Conservation (phyloP, 2,888 invertebrate species). For the Nebria brevicollis region DNA sequence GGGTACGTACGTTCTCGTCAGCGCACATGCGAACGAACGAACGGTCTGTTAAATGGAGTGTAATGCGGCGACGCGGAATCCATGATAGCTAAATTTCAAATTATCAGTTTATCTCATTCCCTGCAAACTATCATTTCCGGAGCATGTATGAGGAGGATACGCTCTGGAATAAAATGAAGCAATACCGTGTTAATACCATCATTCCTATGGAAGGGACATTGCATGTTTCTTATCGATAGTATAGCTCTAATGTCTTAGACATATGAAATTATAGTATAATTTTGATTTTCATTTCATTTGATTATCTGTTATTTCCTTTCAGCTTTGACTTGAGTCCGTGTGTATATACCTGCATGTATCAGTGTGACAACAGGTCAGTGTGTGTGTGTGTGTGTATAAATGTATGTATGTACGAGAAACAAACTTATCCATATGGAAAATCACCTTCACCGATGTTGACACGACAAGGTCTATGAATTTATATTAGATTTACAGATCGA, state of each 20-base stretch:
- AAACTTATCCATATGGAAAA: conserved; percentile 40
- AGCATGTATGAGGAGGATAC: neutral
- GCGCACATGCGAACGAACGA: neutral
- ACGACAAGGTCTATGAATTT: conserved; percentile 37
- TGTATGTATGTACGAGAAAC: conserved; percentile 14
- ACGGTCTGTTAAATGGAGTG: conserved; percentile 40
- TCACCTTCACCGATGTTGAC: conserved; percentile 38
- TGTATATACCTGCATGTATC: too few species aligned
- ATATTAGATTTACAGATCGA: conserved; percentile 45
- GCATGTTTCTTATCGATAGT: too few species aligned
- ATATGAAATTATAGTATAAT: too few species aligned
- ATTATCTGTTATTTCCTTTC: too few species aligned
- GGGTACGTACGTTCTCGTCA: neutral
- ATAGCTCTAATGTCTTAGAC: too few species aligned
- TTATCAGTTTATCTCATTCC: conserved; percentile 14
- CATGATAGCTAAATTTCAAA: conserved; percentile 40
- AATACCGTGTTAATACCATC: too few species aligned
- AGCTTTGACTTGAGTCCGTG: too few species aligned
- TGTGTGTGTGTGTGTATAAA: neutral
- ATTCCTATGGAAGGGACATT: too few species aligned
- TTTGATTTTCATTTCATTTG: too few species aligned
- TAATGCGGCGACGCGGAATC: conserved; percentile 33
- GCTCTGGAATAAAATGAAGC: neutral
- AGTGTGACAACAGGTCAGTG: too few species aligned
- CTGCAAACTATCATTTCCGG: neutral